These are phyloP conservation scores for Sarotherodon lohbergeri DNA, from an alignment of 2,113 vertebrate genomes.

Conservation along the genomic window DNA sequence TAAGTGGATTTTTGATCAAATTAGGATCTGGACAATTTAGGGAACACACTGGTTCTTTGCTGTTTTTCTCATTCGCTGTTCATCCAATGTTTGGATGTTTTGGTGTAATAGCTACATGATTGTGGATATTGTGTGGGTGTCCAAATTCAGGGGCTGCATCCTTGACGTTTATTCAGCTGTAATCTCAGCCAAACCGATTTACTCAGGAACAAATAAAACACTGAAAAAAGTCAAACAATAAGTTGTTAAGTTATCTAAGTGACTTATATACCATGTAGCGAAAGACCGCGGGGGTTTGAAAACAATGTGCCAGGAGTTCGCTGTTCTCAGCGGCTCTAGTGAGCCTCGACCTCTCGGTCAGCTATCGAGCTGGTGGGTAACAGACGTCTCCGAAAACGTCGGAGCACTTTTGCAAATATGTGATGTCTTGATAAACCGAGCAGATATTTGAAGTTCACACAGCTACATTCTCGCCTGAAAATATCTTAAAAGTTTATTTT, in stretches of 20 bases:
- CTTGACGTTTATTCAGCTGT: background rate
- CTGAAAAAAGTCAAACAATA: fast-evolving
- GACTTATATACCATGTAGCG: no score
- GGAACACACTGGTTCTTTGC: background rate
- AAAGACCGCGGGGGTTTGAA: no score
- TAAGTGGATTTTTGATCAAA: background rate
- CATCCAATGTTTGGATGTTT: background rate
- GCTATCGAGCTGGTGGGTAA: background rate
- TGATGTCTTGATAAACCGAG: background rate
- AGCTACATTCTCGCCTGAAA: fast-evolving
- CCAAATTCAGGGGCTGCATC: background rate
- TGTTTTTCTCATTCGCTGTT: background rate
- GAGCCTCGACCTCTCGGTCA: background rate
- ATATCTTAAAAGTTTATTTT: background rate
- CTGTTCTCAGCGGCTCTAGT: no score
- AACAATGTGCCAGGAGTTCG: no score
- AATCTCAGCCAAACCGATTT: background rate
- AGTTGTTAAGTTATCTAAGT: background rate
- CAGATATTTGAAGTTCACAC: fast-evolving
- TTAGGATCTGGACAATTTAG: background rate
- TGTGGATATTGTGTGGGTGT: background rate
- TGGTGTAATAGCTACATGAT: background rate
- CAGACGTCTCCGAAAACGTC: background rate
- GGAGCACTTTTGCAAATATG: background rate
- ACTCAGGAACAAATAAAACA: background rate